Evolutionary conservation across 2,113 vertebrate genomes (phyloP).

Genomic region (Centropristis striata): DNA sequence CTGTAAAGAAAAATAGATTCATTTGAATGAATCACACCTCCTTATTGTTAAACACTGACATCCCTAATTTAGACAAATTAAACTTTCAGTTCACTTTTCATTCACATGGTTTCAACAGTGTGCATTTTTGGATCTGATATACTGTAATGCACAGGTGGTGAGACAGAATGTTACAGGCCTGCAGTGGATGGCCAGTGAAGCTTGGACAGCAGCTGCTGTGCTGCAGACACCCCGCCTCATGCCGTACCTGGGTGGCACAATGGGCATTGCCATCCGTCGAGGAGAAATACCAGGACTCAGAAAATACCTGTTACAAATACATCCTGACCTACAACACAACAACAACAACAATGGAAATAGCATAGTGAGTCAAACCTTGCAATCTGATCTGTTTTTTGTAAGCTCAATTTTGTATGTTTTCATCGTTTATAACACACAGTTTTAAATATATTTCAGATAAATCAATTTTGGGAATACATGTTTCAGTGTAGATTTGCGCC

Average conservation of each 20-base stretch:
- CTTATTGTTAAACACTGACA: not conserved
- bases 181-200: conserved; percentile 83
- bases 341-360: conserved; percentile 23
- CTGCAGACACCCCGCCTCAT: conserved; percentile 60
- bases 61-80: too few relatives aligned
- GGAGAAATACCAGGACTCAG: conserved; percentile 71
- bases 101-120: not conserved
- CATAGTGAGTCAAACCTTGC: conserved; percentile 37
- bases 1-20: not conserved
- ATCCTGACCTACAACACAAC: conserved; percentile 38
- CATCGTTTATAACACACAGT: not conserved
- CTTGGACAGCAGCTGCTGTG: conserved; percentile 55
- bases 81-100: not conserved
- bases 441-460: too few relatives aligned
- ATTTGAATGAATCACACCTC: not conserved
- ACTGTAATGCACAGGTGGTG: conserved; percentile 58
- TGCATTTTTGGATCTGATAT: too few relatives aligned
- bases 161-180: conserved; percentile 75
- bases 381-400: not conserved
- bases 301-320: conserved; percentile 53
- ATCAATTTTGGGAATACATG: too few relatives aligned
- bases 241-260: conserved; percentile 64
- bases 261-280: conserved; percentile 77
- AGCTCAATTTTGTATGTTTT: not conserved
- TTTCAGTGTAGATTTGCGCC: too few relatives aligned